Base-by-base conservation (phyloP, 1,140 invertebrate genomes). In the Drosophila ercepeae region DNA sequence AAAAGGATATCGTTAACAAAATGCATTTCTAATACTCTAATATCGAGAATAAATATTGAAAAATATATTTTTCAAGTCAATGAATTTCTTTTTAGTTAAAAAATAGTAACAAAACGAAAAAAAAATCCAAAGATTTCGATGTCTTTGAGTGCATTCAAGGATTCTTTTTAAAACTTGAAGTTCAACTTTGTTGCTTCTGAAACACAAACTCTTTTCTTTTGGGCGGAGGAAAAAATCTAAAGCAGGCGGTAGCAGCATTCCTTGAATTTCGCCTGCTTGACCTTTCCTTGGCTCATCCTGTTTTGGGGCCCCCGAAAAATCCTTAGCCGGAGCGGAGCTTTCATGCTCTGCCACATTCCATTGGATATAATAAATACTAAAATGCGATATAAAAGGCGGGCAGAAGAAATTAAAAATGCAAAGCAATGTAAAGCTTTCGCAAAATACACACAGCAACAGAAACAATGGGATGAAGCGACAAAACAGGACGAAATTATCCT, bases 371-470 rank as follows among this genome's bases (percentile, higher is more conserved):
- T 70, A 73, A 82, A 82, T 82, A 59, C 78, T 42, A 51, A 83
- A 83, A 74, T 83, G 59, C 63, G 73, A 82, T 82, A 70, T 77
- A 82, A 21, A 52, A 72, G 9, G 29, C 39, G 29, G 41, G 29
- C 55, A 42, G 52, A 74, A 61, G 59, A 83, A 82, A 82, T 82
- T 82, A 77, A 77, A 82, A 82, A 77, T 77, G 58, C 59, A 77
- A 67, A 53, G 59, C 29, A 53, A 67, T 51, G 55, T 55, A 59
- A 72, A 54, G 60, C 73, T 61, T 23, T 34, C 11, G 48, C 19
- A 34, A 21, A 36, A 34, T 41, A 50, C 41, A 50, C 41, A 36
- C 9, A 52, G 21, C 23, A 9, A 27, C 0, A 11, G 29, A 58
- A 52, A n/a, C 21, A 55, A 69, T 51, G 42, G 8, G 13, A 21